Percentiles rank a stretch among this genome's conserved stretches.
phyloP scores from a whole-genome alignment of 1,140 invertebrate genomes.

The Eumaeus atala region DNA sequence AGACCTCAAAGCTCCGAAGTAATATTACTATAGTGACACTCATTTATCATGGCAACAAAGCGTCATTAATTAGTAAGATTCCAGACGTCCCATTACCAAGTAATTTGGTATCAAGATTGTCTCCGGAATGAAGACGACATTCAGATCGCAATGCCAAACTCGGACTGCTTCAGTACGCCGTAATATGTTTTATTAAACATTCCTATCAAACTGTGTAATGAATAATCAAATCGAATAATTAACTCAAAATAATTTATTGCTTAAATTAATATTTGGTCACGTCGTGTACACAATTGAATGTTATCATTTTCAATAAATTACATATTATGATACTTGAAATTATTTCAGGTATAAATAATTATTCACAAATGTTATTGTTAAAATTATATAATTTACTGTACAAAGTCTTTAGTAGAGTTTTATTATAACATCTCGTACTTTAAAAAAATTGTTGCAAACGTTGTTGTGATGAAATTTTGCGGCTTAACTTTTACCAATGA shows the following conservation, averaged over 20 bases:
- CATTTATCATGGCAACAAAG: constrained; percentile 6
- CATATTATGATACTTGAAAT: neutral
- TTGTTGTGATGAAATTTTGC: too few relatives aligned
- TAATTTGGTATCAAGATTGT: constrained; percentile 13
- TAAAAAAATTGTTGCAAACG: too few relatives aligned
- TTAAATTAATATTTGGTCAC: neutral
- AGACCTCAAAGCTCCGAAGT: too few relatives aligned
- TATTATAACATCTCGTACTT: too few relatives aligned
- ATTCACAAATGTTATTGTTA: neutral
- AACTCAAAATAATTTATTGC: neutral
- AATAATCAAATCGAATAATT: neutral
- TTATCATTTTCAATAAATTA: neutral
- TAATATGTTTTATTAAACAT: constrained; percentile 3
- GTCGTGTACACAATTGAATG: neutral
- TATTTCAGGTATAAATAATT: neutral
- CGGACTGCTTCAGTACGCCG: neutral
- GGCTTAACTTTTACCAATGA: too few relatives aligned
- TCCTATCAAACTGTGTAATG: neutral
- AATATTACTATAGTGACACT: neutral
- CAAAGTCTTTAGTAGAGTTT: too few relatives aligned
- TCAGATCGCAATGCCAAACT: neutral
- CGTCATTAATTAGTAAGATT: constrained; percentile 20
- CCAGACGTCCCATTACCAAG: constrained; percentile 5
- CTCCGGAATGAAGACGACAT: neutral
- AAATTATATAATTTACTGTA: too few relatives aligned